Evolutionary conservation across 2,888 invertebrate genomes (phyloP), one percentile per base, ranked within the genome.

Genomic region (Germaria angustata): DNA sequence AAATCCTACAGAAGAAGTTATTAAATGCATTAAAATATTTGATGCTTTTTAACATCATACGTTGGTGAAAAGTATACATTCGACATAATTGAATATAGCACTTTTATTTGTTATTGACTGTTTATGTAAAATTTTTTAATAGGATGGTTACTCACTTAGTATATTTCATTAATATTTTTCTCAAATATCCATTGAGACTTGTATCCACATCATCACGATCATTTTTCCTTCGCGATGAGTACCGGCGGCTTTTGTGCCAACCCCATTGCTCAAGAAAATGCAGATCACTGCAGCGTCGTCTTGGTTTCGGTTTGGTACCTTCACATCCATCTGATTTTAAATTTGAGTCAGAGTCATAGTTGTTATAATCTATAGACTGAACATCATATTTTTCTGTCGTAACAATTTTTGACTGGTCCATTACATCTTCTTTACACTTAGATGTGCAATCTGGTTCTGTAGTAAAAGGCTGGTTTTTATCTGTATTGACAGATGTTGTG

Each of bases 261-360:
- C 95, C 95, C 95, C 96, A 95, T 85, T 95, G 94, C 86, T 95
- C 94, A 22, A 96, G 90, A 85, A 94, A 94, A 61, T 94, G 94
- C 13, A 95, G 91, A 34, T 95, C 94, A 90, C 95, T 95, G 44
- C 95, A 93, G 81, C 95, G 92, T n/a, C 95, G 92, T 85, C 95
- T 93, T 6, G 91, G 90, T 68, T 90, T 91, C 0, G 88, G 86
- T 84, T 91, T 86, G 22, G 22, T 77, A 7, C 28, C 90, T 32
- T 88, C 88, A 3, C 88, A 85, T 7, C 84, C 80, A 34, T 89
- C 90, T 20, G 69, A 69, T 78, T 87, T 88, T 24, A 86, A 80
- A 79, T 86, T 86, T 17, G 86, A 85, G 77, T 87, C 87, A 5
- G 86, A 85, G 15, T 87, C 86, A 24, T 85, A 86, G 51, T 84